Evolutionary conservation across 2,888 invertebrate genomes (phyloP).

Genomic region (Cistogaster globosa): DNA sequence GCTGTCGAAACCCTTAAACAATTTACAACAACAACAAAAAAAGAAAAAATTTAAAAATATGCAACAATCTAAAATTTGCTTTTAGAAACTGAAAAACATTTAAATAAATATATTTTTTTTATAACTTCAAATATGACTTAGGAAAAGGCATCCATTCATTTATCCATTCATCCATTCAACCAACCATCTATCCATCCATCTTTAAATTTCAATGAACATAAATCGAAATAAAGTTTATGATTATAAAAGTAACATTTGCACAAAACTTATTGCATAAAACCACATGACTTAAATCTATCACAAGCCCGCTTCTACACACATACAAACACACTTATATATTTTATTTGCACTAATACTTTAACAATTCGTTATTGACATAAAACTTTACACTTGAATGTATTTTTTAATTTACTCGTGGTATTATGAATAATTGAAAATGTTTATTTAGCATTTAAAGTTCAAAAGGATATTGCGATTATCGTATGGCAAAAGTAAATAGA

Average conservation of each 20-base stretch:
- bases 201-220: constrained; percentile 53
- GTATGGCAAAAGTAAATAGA: too few relatives aligned
- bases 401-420: not conserved
- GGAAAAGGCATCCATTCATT: constrained; percentile 11
- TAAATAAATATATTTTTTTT: too few relatives aligned
- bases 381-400: constrained; percentile 1
- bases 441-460: too few relatives aligned
- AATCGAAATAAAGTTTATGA: constrained; percentile 22
- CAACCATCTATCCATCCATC: constrained; percentile 24
- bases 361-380: not conserved
- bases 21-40: too few relatives aligned
- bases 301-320: not conserved
- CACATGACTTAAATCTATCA: not conserved
- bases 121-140: too few relatives aligned
- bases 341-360: not conserved
- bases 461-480: too few relatives aligned
- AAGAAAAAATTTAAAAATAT: too few relatives aligned
- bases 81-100: too few relatives aligned
- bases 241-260: constrained; percentile 13
- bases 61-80: too few relatives aligned
- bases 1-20: too few relatives aligned
- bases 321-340: not conserved
- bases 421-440: constrained; percentile 11
- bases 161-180: constrained; percentile 5
- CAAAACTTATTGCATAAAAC: not conserved